Base-by-base conservation (phyloP, 2,797 vertebrate genomes). In the Decapterus maruadsi region DNA sequence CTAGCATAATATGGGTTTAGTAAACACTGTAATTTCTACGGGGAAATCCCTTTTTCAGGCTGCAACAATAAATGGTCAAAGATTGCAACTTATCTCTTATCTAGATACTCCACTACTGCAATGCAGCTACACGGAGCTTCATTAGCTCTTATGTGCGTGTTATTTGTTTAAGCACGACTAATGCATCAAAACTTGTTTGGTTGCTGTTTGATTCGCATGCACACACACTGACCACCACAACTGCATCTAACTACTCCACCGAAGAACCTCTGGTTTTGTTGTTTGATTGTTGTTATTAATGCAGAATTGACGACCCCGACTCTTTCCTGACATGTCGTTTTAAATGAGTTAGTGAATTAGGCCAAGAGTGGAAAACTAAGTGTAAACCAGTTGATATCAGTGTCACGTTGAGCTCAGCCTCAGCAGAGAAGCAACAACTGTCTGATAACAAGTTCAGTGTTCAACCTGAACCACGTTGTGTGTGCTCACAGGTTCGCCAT, bases 401-500 rank as follows among this genome's bases (percentile, higher is more conserved):
- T 46, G n/a, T 51, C 2, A 53, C 50, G 2, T 14, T 3, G 10
- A 7, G 0, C 29, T 16, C 16, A 29, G 31, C 11, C 13, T 56
- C 42, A 20, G 2, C 17, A 40, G 12, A 20, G 54, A 0, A 1
- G 0, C n/a, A 26, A 46, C 0, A 40, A 17, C 56, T 8, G 16
- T 22, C 71, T 4, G 16, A 46, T 0, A 40, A 20, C 12, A 51
- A 20, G 16, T 6, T 14, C 10, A 22, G 14, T 31, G 13, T 8
- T 40, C 6, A 1, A 29, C 31, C 0, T 7, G 48, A 4, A 20
- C 48, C 14, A 36, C 22, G 31, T 5, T 8, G 40, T 5, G 8
- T 26, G 17, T 20, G 8, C 7, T 68, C 55, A 76, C 60, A 81
- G 65, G 62, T 29, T 43, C 48, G 16, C 66, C 31, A 16, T 60